Evolutionary conservation across 2,113 vertebrate species (phyloP).

Genomic region (Microtus richardsoni): DNA sequence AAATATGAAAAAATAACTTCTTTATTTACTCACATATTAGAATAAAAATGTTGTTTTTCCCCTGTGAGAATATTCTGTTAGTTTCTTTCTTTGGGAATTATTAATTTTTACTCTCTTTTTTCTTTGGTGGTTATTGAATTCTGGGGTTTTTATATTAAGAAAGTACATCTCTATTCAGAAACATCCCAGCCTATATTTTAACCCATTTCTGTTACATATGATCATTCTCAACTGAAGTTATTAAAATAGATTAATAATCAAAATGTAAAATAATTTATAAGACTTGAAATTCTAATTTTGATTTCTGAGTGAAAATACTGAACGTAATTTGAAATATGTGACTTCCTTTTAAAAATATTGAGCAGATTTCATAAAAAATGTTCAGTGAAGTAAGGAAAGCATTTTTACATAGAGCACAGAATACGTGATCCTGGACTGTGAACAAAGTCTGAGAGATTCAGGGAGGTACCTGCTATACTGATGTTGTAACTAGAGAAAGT

Average conservation of each 20-base stretch:
- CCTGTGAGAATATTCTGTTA: not conserved
- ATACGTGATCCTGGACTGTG: not conserved
- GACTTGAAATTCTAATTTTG: not conserved
- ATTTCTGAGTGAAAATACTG: not conserved
- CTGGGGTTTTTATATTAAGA: accelerated
- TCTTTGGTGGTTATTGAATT: not conserved
- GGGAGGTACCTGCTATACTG: accelerated
- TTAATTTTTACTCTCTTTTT: not conserved
- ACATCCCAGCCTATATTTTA: not conserved
- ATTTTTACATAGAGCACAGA: not conserved
- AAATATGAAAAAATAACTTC: not conserved
- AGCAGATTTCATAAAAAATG: not conserved
- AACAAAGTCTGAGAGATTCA: not conserved
- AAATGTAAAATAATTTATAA: not conserved
- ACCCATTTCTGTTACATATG: not conserved
- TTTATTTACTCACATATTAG: not conserved
- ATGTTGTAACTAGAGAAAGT: not conserved
- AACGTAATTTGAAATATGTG: not conserved
- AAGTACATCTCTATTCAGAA: too few species aligned
- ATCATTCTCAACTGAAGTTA: not conserved
- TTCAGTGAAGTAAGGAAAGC: not conserved
- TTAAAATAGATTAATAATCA: not conserved
- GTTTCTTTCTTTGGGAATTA: not conserved
- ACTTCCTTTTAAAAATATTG: not conserved
- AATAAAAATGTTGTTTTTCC: not conserved